Conservation (phyloP, 92 coral and sea anemone genomes). For the Heliopora coerulea region DNA sequence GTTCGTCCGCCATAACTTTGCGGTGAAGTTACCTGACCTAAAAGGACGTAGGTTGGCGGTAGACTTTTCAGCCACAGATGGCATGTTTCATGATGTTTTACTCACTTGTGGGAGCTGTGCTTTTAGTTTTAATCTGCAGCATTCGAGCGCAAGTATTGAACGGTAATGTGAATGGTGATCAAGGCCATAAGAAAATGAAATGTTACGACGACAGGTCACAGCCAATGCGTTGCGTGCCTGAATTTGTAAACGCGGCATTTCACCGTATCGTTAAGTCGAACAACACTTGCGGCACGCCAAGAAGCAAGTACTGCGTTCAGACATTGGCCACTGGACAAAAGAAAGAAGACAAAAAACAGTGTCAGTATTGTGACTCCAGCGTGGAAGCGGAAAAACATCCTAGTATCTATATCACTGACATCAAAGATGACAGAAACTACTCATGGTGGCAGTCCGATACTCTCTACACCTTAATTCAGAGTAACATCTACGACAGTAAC, state of each 20-base stretch:
- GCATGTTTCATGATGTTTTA: constrained; percentile 13
- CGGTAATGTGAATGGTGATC: constrained; percentile 29
- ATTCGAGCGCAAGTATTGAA: constrained; percentile 33
- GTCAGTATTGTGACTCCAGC: constrained; percentile 69
- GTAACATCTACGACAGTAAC: constrained; percentile 12
- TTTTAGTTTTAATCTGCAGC: constrained; percentile 36
- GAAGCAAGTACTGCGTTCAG: constrained; percentile 83
- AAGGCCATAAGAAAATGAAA: constrained; percentile 50
- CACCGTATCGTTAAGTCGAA: constrained; percentile 68
- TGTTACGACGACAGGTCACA: constrained; percentile 51
- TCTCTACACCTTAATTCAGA: constrained; percentile 36
- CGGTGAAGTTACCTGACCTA: not conserved
- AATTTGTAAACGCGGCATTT: constrained; percentile 91
- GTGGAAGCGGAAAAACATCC: constrained; percentile 56
- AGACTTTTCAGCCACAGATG: too few species aligned
- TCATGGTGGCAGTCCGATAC: constrained; percentile 99
- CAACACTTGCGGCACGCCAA: constrained; percentile 91
- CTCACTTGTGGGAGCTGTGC: constrained; percentile 12
- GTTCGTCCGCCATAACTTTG: constrained; percentile 16
- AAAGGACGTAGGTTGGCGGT: too few species aligned
- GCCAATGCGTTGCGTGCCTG: constrained; percentile 85
- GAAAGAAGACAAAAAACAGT: too few species aligned
- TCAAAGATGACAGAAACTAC: constrained; percentile 82
- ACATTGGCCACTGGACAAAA: constrained; percentile 72
- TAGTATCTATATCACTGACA: constrained; percentile 78